A percentile compares a stretch with the other conserved stretches of the same genome.
These are phyloP conservation scores for Zosterops borbonicus DNA, from an alignment of 2,113 vertebrate genomes.

Conservation along the genomic window DNA sequence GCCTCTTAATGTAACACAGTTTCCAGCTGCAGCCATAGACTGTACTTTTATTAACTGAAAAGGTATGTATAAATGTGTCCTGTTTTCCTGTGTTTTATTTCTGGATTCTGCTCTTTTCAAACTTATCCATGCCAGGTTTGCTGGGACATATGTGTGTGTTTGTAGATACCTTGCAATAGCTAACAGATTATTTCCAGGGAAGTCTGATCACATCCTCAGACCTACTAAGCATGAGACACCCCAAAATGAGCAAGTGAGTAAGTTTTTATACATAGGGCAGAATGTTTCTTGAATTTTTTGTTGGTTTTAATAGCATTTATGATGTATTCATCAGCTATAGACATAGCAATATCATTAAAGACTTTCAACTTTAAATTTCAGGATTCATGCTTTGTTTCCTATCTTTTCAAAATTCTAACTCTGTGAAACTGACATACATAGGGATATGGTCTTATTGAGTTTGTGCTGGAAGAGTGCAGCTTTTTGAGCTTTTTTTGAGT, in stretches of 20 bases:
- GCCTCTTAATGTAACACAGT: background rate
- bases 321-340: background rate
- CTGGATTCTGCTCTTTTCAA: background rate
- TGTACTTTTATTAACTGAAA: background rate
- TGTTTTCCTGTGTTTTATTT: background rate
- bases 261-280: background rate
- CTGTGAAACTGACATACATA: background rate
- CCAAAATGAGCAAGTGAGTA: background rate
- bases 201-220: background rate
- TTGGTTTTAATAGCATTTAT: background rate
- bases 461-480: background rate
- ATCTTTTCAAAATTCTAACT: background rate
- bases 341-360: background rate
- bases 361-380: background rate
- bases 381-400: background rate
- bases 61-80: background rate
- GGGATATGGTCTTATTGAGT: fast-evolving
- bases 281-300: background rate
- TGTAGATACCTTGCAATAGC: background rate
- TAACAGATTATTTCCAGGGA: background rate
- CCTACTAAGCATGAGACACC: background rate
- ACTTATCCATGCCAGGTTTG: background rate
- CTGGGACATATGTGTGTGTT: background rate
- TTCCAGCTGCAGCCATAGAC: background rate
- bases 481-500: background rate